These are phyloP conservation scores for Glaucidium brasilianum DNA, from an alignment of 2,113 vertebrate genomes.

Conservation along the genomic window DNA sequence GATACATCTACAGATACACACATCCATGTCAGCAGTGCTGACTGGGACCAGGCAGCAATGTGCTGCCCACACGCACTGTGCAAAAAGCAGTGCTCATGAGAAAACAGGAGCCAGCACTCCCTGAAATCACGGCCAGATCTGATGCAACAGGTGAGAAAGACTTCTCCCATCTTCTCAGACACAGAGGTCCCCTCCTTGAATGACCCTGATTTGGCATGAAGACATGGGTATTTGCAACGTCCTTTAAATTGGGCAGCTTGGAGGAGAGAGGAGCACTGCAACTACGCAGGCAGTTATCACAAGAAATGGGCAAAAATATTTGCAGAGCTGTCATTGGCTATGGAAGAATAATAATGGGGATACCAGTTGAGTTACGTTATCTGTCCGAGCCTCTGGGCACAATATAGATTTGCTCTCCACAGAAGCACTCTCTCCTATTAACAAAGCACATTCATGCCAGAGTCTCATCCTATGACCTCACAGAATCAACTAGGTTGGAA, in stretches of 20 bases:
- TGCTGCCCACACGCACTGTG: neutral
- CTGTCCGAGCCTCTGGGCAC: neutral
- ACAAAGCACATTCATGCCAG: neutral
- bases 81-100: neutral
- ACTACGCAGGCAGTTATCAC: neutral
- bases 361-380: neutral
- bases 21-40: neutral
- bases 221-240: neutral
- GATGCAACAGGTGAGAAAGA: neutral
- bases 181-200: accelerated
- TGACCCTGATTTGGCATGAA: neutral
- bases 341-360: neutral
- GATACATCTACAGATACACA: neutral
- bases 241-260: neutral
- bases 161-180: neutral
- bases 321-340: neutral
- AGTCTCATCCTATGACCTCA: neutral
- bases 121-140: accelerated
- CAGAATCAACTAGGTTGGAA: neutral
- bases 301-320: neutral
- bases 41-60: neutral
- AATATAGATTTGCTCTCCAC: neutral
- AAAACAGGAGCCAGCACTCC: neutral
- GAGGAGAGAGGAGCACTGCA: neutral
- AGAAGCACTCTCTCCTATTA: neutral